Evolutionary conservation across 2,888 invertebrate genomes (phyloP).

Genomic region (Perdita meconis): DNA sequence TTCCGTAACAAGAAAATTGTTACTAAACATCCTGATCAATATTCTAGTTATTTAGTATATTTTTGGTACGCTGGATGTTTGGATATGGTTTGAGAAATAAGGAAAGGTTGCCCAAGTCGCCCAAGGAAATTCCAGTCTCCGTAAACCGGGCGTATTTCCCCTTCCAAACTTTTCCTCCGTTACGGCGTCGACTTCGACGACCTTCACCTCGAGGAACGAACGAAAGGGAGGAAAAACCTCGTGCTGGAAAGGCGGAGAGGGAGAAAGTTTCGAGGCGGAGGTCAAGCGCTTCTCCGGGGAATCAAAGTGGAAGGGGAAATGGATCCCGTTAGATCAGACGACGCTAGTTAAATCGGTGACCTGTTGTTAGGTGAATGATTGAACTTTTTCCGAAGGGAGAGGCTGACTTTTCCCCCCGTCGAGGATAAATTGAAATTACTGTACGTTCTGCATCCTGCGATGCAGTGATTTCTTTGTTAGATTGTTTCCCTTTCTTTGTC

Average conservation of each 20-base stretch:
- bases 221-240: conserved; percentile 70
- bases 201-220: conserved; percentile 71
- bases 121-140: conserved; percentile 15
- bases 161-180: conserved; percentile 61
- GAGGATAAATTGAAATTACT: background rate
- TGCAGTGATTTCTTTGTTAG: background rate
- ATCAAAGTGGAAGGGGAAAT: conserved; percentile 59
- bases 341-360: conserved; percentile 59
- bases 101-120: background rate
- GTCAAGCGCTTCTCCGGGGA: conserved; percentile 67
- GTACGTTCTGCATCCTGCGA: background rate
- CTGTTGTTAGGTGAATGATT: conserved; percentile 42
- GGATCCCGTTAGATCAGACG: conserved; percentile 68
- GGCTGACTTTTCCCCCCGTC: background rate
- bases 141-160: conserved; percentile 32
- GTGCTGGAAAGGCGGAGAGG: conserved; percentile 56
- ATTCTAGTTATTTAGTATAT: no score
- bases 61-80: background rate
- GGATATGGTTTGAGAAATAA: background rate
- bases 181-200: conserved; percentile 63
- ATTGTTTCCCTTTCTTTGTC: background rate
- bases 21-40: no score
- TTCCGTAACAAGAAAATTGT: no score
- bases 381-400: conserved; percentile 4
- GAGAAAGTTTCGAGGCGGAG: conserved; percentile 70